Evolutionary conservation across 2,888 invertebrate genomes (phyloP).

Genomic region (Acronicta psi): DNA sequence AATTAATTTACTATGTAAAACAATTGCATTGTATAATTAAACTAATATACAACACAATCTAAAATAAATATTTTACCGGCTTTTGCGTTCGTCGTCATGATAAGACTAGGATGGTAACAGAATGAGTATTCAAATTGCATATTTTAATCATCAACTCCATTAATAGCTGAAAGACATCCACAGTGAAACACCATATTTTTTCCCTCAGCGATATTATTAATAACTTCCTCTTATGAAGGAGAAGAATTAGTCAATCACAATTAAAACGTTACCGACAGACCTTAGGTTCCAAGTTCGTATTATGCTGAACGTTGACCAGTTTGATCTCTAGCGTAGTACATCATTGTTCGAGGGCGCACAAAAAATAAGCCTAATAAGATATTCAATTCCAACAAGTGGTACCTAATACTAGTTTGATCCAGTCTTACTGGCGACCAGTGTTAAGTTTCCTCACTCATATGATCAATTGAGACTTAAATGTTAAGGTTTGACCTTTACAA

Average conservation of each 20-base stretch:
- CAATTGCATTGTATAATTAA: constrained; percentile 2
- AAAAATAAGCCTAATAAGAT: not conserved
- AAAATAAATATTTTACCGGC: not conserved
- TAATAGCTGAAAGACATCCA: no score
- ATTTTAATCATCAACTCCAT: no score
- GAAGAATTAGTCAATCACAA: no score
- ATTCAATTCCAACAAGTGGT: not conserved
- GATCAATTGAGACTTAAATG: no score
- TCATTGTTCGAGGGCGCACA: not conserved
- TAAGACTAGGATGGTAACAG: constrained; percentile 3
- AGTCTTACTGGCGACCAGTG: constrained; percentile 21
- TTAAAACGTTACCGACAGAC: no score
- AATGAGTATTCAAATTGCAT: not conserved
- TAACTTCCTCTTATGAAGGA: no score
- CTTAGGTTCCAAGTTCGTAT: no score
- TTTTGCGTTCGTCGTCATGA: not conserved
- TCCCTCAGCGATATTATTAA: no score
- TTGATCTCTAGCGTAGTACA: not conserved
- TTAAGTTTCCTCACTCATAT: not conserved
- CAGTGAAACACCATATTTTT: no score
- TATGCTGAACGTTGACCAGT: no score
- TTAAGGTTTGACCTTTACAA: not conserved
- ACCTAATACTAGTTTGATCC: constrained; percentile 2
- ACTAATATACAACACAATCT: not conserved
- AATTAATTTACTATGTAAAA: not conserved